A percentile compares a stretch with the other conserved stretches of the same genome.
Evolutionary conservation across 2,888 invertebrate species (phyloP).

Genomic region (Polydrusus tereticollis): DNA sequence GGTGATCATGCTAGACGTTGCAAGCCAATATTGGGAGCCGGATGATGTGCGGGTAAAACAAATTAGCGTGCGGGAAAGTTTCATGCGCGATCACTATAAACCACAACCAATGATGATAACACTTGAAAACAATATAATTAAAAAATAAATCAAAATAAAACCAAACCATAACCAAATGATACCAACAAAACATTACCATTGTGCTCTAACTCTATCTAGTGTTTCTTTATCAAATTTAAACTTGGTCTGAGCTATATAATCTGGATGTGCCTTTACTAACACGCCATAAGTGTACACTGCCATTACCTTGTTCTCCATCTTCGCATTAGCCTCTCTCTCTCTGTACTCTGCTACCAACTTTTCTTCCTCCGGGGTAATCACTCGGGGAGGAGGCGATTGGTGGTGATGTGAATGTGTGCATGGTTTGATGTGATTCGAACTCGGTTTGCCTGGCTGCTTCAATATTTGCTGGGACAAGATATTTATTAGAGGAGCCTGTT

Average conservation of each 20-base stretch:
- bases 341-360: no score
- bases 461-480: conserved; percentile 66
- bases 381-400: background rate
- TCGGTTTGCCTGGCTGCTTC: conserved; percentile 53
- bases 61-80: conserved; percentile 17
- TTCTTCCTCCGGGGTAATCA: background rate
- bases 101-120: conserved; percentile 10
- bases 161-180: conserved; percentile 16
- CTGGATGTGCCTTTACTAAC: no score
- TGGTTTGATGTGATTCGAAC: background rate
- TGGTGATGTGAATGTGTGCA: background rate
- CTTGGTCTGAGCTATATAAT: no score
- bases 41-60: conserved; percentile 13
- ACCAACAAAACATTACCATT: background rate
- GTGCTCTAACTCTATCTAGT: background rate
- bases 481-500: conserved; percentile 63
- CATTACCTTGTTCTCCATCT: conserved; percentile 29
- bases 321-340: no score
- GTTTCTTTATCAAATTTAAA: no score
- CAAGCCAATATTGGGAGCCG: conserved; percentile 14
- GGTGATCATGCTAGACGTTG: conserved; percentile 6
- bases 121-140: background rate
- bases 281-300: no score
- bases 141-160: conserved; percentile 1
- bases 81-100: conserved; percentile 5